Evolutionary conservation across 1,140 invertebrate species (phyloP).

Genomic region (Harlomillsia oculata): DNA sequence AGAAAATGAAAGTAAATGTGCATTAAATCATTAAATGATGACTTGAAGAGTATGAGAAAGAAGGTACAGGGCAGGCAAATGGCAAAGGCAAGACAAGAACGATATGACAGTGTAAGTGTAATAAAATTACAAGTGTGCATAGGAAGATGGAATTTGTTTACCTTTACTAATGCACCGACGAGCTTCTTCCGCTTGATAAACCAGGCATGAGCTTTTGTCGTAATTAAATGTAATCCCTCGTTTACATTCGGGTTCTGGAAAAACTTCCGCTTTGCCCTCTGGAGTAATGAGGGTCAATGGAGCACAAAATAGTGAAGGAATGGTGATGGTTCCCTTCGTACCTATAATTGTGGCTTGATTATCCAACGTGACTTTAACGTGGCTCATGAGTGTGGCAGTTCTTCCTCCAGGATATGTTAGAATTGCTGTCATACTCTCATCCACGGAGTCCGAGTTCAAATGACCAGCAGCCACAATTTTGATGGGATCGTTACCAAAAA

Average conservation of each 20-base stretch:
- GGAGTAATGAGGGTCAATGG: slow-evolving; percentile 36
- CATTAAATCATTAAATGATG: background rate
- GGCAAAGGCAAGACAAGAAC: background rate
- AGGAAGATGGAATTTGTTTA: slow-evolving; percentile 38
- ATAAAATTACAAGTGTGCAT: background rate
- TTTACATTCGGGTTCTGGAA: slow-evolving; percentile 45
- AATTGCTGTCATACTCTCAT: slow-evolving; percentile 53
- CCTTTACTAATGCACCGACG: slow-evolving; percentile 55
- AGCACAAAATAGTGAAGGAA: slow-evolving; percentile 46
- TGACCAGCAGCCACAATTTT: slow-evolving; percentile 51
- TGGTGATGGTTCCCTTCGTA: slow-evolving; percentile 54
- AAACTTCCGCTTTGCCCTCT: slow-evolving; percentile 41
- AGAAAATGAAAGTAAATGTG: background rate
- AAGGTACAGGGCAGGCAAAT: no score
- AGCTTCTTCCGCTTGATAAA: slow-evolving; percentile 63
- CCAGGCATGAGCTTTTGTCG: slow-evolving; percentile 57
- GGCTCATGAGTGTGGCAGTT: slow-evolving; percentile 52
- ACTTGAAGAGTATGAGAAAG: background rate
- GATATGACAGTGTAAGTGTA: background rate
- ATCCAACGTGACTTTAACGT: slow-evolving; percentile 45
- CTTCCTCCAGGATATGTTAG: slow-evolving; percentile 54
- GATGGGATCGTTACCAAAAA: slow-evolving; percentile 55
- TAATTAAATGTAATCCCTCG: slow-evolving; percentile 51
- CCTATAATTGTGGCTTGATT: slow-evolving; percentile 58
- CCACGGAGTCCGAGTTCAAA: slow-evolving; percentile 57